A percentile compares a stretch with the other conserved stretches of the same genome.
Evolutionary conservation across 2,888 invertebrate species (phyloP).

Genomic region (Parnassius glacialis): DNA sequence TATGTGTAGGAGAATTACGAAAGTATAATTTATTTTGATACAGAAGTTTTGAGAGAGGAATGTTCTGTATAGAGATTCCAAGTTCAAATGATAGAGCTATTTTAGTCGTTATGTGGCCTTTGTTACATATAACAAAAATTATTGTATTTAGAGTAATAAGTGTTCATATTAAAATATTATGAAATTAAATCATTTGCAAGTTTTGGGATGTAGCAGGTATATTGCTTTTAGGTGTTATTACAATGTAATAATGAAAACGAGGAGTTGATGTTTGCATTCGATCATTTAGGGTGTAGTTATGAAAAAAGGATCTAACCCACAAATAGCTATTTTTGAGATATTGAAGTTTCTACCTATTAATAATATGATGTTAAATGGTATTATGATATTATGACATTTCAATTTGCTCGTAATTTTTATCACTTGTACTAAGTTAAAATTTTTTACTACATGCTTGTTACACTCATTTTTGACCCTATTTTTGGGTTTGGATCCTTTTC

Average conservation of each 20-base stretch:
- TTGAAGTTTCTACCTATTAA: too few relatives aligned
- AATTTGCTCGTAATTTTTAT: too few relatives aligned
- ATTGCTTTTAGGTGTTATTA: neutral
- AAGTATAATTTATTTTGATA: neutral
- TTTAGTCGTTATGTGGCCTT: neutral
- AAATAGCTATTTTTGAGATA: too few relatives aligned
- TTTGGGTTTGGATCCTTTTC: too few relatives aligned
- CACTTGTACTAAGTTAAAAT: too few relatives aligned
- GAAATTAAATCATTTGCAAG: constrained; percentile 1
- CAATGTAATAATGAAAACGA: neutral
- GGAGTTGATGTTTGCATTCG: neutral
- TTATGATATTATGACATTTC: too few relatives aligned
- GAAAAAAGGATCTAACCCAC: too few relatives aligned
- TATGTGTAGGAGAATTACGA: too few relatives aligned
- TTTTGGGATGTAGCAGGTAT: neutral
- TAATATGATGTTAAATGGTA: too few relatives aligned
- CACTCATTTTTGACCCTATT: too few relatives aligned
- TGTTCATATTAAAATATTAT: neutral
- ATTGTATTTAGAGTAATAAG: neutral
- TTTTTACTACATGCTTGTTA: too few relatives aligned
- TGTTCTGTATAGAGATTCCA: neutral
- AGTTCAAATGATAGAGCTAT: neutral
- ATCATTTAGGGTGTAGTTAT: neutral
- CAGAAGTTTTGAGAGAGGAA: neutral
- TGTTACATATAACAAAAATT: neutral